Conservation (phyloP, 1,140 invertebrate species). For the Heliconius hermathena region DNA sequence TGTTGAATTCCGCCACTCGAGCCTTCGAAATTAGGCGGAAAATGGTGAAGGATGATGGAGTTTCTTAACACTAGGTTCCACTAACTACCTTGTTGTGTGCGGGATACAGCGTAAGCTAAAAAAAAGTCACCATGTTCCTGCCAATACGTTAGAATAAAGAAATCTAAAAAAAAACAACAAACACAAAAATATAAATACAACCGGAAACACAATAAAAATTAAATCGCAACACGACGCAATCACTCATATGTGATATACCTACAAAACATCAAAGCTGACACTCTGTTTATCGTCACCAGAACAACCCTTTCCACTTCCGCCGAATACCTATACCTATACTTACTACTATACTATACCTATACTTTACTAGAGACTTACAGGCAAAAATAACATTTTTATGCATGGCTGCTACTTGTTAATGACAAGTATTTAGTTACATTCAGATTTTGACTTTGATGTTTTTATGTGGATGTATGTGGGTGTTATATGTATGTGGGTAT, state of each 20-base stretch:
- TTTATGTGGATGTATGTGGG: not conserved
- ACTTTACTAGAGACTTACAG: not conserved
- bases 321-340: not conserved
- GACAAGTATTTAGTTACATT: not conserved
- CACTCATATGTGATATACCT: not conserved
- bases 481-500: not conserved
- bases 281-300: not conserved
- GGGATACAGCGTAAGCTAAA: too few species aligned
- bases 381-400: conserved; percentile 4
- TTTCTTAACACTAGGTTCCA: too few species aligned
- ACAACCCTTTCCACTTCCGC: not conserved
- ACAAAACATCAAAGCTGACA: not conserved
- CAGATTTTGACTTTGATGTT: conserved; percentile 2
- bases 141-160: not conserved
- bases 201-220: not conserved
- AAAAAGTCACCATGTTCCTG: too few species aligned
- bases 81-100: too few species aligned
- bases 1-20: too few species aligned
- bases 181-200: not conserved
- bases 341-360: too few species aligned
- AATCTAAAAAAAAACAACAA: not conserved
- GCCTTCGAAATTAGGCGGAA: too few species aligned
- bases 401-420: not conserved
- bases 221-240: not conserved
- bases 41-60: too few species aligned